Evolutionary conservation across 1,140 invertebrate genomes (phyloP).

Genomic region (Macrosteles quadrilineatus): DNA sequence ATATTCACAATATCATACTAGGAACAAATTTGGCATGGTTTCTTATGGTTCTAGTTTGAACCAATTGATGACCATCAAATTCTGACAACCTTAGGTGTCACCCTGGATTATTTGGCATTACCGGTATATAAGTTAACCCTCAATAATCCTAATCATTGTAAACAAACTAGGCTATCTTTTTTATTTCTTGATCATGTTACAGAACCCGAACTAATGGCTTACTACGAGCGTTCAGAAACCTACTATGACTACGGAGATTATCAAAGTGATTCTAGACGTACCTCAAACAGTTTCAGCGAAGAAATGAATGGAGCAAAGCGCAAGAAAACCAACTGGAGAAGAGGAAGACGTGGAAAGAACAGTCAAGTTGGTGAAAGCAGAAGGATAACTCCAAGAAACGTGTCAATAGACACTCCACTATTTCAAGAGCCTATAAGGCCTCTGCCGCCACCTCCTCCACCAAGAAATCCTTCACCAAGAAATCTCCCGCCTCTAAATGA

Average conservation of each 20-base stretch:
- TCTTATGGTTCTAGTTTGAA: no score
- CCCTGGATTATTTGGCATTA: no score
- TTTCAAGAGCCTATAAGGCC: neutral
- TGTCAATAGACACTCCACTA: neutral
- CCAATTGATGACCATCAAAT: no score
- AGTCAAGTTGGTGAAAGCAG: no score
- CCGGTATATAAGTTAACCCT: no score
- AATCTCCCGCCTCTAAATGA: neutral
- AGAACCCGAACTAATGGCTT: no score
- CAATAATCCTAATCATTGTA: no score
- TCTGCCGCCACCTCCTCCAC: neutral
- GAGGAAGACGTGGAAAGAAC: neutral
- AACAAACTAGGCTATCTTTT: no score
- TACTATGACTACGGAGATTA: neutral
- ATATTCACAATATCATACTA: no score
- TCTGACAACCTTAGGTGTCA: no score
- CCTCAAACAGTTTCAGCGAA: conserved; percentile 6
- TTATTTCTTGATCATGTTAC: no score
- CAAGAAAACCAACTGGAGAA: neutral
- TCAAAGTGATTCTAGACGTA: neutral
- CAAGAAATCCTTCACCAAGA: neutral
- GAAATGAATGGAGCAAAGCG: neutral
- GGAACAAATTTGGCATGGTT: no score
- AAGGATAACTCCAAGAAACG: neutral
- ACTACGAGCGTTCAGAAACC: neutral